A percentile compares a stretch with the other conserved stretches of the same genome.
Evolutionary conservation across 2,113 vertebrate species (phyloP).

Genomic region (Oceanites oceanicus): DNA sequence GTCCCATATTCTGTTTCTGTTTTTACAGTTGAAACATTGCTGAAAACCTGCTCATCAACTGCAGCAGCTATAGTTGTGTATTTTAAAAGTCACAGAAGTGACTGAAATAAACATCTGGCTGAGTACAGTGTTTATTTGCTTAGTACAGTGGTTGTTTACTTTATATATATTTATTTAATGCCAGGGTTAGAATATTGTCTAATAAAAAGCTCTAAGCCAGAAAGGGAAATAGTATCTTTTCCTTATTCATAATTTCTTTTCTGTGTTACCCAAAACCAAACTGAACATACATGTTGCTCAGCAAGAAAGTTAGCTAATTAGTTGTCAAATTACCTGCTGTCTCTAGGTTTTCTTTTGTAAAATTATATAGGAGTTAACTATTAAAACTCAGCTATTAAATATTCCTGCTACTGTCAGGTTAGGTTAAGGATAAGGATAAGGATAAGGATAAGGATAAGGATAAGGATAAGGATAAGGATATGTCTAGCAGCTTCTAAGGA

Average conservation of each 20-base stretch:
- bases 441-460: not conserved
- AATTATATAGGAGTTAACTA: not conserved
- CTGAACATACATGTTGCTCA: not conserved
- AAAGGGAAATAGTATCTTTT: not conserved
- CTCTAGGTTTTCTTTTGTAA: not conserved
- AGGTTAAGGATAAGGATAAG: not conserved
- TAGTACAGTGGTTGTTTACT: fast-evolving
- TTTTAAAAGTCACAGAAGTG: not conserved
- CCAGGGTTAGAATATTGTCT: not conserved
- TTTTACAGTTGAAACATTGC: not conserved
- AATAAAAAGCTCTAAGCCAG: not conserved
- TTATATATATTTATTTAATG: not conserved
- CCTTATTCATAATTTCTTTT: not conserved
- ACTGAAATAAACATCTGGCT: not conserved
- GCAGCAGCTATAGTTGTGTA: not conserved
- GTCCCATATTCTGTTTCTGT: not conserved
- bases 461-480: not conserved
- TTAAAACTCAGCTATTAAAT: not conserved
- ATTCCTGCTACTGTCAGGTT: not conserved
- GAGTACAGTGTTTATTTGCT: not conserved
- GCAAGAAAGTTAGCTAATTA: not conserved
- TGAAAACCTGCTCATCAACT: not conserved
- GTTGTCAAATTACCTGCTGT: not conserved
- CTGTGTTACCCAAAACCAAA: not conserved
- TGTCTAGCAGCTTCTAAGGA: not conserved